Conservation (phyloP, 1,140 invertebrate genomes). For the Caligus rogercresseyi region DNA sequence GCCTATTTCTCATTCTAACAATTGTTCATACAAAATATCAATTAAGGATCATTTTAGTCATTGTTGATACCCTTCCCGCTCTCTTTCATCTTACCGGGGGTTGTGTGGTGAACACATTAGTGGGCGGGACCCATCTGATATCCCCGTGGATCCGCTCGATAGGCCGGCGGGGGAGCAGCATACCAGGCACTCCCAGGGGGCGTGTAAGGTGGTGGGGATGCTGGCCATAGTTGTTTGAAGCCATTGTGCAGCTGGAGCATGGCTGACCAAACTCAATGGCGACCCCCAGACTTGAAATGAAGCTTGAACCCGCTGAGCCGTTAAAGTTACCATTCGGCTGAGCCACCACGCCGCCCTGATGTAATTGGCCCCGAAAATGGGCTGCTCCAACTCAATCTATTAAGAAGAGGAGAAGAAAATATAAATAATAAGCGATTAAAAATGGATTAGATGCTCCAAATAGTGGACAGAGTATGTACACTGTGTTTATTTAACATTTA, state of each 20-base stretch:
- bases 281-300: slow-evolving; percentile 85
- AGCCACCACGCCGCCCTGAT: slow-evolving; percentile 83
- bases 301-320: slow-evolving; percentile 80
- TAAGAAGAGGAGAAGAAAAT: too few relatives aligned
- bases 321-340: slow-evolving; percentile 84
- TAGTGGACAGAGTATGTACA: too few relatives aligned
- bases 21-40: too few relatives aligned
- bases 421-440: too few relatives aligned
- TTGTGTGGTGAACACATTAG: slow-evolving; percentile 45
- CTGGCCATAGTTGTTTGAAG: background rate
- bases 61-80: too few relatives aligned
- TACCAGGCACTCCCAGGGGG: slow-evolving; percentile 62
- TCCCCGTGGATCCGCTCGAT: slow-evolving; percentile 51
- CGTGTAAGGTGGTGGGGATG: slow-evolving; percentile 49
- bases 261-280: slow-evolving; percentile 95
- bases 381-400: slow-evolving; percentile 81
- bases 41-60: too few relatives aligned
- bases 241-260: slow-evolving; percentile 71
- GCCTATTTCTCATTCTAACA: too few relatives aligned
- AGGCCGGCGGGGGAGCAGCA: slow-evolving; percentile 75
- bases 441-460: too few relatives aligned
- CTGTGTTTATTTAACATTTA: too few relatives aligned
- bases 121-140: slow-evolving; percentile 85
- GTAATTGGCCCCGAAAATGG: slow-evolving; percentile 91
- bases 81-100: too few relatives aligned